Evolutionary conservation across 35 echinoderm and acorn worm species (phyloP).

Genomic region (Lytechinus variegatus): DNA sequence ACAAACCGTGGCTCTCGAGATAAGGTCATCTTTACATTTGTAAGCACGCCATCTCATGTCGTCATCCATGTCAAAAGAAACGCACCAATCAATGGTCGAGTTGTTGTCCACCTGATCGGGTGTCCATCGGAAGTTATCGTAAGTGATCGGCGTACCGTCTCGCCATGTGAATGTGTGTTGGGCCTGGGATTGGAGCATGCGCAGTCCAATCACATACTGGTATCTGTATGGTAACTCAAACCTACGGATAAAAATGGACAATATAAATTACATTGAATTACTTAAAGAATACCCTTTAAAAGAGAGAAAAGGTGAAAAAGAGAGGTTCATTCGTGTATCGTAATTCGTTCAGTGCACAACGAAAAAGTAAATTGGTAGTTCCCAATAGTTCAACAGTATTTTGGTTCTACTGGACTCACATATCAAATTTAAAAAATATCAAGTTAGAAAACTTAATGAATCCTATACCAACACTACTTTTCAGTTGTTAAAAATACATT

Average conservation of each 20-base stretch:
- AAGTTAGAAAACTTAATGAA: too few relatives aligned
- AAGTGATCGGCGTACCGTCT: constrained; percentile 68
- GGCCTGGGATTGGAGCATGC: constrained; percentile 54
- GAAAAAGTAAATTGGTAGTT: too few relatives aligned
- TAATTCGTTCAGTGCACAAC: too few relatives aligned
- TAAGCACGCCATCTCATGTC: constrained; percentile 78
- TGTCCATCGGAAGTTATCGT: constrained; percentile 80
- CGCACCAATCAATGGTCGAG: constrained; percentile 64
- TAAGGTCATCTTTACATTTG: constrained; percentile 60
- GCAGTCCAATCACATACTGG: constrained; percentile 78
- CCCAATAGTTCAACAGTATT: too few relatives aligned
- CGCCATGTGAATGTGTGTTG: constrained; percentile 64
- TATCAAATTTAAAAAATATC: too few relatives aligned
- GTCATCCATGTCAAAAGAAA: constrained; percentile 85
- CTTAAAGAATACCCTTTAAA: too few relatives aligned
- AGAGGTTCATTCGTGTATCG: too few relatives aligned
- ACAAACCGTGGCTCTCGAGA: constrained; percentile 78
- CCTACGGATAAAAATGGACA: constrained; percentile 8
- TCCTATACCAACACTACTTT: too few relatives aligned
- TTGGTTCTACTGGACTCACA: too few relatives aligned
- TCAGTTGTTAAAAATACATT: too few relatives aligned
- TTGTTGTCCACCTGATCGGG: constrained; percentile 55
- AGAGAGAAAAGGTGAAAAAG: too few relatives aligned
- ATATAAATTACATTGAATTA: too few relatives aligned
- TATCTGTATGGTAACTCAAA: constrained; percentile 70